Evolutionary conservation across 2,888 invertebrate genomes (phyloP).

Genomic region (Heliconius ismenius): DNA sequence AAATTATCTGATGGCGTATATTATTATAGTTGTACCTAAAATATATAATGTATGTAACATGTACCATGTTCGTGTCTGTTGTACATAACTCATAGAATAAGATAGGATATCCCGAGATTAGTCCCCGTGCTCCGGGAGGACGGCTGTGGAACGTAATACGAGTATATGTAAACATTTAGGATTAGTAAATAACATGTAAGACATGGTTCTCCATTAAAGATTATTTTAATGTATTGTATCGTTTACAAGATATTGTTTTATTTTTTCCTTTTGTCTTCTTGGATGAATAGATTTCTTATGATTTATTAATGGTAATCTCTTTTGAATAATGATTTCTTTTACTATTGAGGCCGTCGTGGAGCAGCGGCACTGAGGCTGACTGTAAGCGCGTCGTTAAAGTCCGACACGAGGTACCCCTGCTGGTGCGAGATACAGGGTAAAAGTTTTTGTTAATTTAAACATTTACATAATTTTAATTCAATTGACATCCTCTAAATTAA

Average conservation of each 20-base stretch:
- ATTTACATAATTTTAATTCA: too few relatives aligned
- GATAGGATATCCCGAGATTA: conserved; percentile 7
- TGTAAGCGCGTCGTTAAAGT: too few relatives aligned
- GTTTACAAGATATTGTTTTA: conserved; percentile 30
- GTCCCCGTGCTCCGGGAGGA: conserved; percentile 28
- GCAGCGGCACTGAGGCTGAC: too few relatives aligned
- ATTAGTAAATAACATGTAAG: conserved; percentile 39
- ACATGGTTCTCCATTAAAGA: conserved; percentile 41
- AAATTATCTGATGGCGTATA: background rate
- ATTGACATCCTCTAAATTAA: too few relatives aligned
- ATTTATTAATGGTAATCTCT: background rate
- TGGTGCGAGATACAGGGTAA: too few relatives aligned
- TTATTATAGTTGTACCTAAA: background rate
- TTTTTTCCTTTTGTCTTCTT: conserved; percentile 5
- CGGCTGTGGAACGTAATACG: background rate
- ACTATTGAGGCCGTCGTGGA: too few relatives aligned
- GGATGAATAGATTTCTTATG: background rate
- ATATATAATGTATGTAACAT: background rate
- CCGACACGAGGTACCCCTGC: too few relatives aligned
- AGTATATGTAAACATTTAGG: conserved; percentile 17
- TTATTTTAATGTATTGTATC: conserved; percentile 35
- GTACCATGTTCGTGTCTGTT: background rate
- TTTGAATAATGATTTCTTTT: background rate
- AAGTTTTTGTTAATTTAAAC: too few relatives aligned
- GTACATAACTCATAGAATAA: conserved; percentile 14